Evolutionary conservation across 2,888 invertebrate species (phyloP), one percentile per base, ranked within the genome.

Genomic region (Diabrotica balteata): DNA sequence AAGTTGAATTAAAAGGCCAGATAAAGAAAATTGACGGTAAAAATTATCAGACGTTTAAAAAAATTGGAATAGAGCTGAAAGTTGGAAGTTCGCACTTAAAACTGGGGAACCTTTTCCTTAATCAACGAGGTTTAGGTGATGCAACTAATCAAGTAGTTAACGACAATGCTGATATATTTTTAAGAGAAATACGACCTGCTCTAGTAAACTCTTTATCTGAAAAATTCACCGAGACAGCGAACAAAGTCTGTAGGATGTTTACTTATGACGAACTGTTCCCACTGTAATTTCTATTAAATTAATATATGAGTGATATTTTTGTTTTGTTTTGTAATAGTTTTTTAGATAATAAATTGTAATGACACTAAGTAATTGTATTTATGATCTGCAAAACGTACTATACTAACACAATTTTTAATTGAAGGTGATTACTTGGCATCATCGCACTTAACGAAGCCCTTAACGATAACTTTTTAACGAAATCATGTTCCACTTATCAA

Each of bases 261-360:
- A 89, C 90, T 4, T 91, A 90, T 78, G 87, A 90, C 72, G 91
- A 91, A 85, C 83, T 92, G 63, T 91, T 91, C 78, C 90, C 91
- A 43, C 55, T 55, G 17, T 63, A 57, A 63, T 50, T 42, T 52
- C 22, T 7, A 3, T 8, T 8, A 42, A 42, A 7, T 5, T 42
- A 3, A 32, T 32, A 32, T 5, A 32, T n/a, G 52, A 52, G 7
- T 9, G 7, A 8, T 53, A 53, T 53, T 53, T 17, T 52, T 52
- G 7, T 17, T 22, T 32, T 32, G 2, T 2, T 22, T 32, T 32
- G 4, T 4, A 5, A 32, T 32, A 32, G 17, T 52, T 32, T 52
- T 52, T 52, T 22, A 22, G n/a, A 11, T 9, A 52, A 5, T 32
- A 4, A 32, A 17, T 10, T 8, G 8, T 32, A 51, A 51, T 51